Conservation (phyloP, 2,113 vertebrate species). For the Numenius arquata region DNA sequence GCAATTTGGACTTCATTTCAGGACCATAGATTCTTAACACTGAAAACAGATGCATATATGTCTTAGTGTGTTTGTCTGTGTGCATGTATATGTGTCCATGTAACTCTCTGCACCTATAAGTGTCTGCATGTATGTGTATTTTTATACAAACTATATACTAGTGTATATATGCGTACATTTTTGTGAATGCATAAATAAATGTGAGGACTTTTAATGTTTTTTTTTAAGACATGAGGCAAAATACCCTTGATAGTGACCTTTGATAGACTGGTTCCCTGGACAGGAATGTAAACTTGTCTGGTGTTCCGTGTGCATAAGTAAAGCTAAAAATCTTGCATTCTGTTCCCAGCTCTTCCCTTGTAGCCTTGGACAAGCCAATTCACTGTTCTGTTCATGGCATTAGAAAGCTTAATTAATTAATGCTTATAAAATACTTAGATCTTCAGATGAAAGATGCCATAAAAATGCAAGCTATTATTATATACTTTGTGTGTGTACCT, state of each 20-base stretch:
- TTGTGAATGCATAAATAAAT: neutral
- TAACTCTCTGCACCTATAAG: neutral
- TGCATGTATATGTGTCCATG: fast-evolving
- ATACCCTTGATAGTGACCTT: neutral
- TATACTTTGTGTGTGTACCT: neutral
- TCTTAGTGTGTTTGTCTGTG: fast-evolving
- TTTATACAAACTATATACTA: neutral
- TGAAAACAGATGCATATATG: neutral
- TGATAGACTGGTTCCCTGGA: neutral
- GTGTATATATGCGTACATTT: neutral
- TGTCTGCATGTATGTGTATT: neutral
- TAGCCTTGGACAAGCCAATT: neutral
- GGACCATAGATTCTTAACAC: neutral
- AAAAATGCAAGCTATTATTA: constrained; percentile 17
- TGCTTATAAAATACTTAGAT: constrained; percentile 13
- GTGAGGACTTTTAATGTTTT: neutral
- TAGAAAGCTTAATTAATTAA: constrained; percentile 26
- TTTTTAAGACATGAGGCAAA: neutral
- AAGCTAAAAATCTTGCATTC: neutral
- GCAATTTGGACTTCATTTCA: neutral
- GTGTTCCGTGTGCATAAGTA: neutral
- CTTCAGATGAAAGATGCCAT: constrained; percentile 27
- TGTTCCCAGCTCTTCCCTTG: neutral
- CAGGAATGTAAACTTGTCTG: neutral
- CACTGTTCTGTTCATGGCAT: neutral